phyloP scores from a whole-genome alignment of 1,140 invertebrate genomes.

The Mya arenaria region DNA sequence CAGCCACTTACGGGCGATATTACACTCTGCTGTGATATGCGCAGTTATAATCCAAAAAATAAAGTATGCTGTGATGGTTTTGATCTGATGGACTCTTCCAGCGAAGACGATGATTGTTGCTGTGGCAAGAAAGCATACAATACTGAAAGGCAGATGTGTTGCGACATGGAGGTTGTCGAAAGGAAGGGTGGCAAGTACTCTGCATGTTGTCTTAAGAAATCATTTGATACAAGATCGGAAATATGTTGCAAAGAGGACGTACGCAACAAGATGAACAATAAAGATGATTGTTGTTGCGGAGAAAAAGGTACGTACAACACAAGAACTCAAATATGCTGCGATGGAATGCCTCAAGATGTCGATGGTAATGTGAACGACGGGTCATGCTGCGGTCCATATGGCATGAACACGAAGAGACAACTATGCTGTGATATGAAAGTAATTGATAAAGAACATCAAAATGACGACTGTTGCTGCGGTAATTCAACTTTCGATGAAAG shows the following conservation, averaged over 20 bases:
- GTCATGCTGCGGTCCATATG: background rate
- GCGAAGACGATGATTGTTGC: constrained; percentile 4
- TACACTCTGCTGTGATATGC: constrained; percentile 14
- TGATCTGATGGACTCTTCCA: background rate
- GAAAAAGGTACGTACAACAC: constrained; percentile 17
- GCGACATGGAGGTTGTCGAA: background rate
- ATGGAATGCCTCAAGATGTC: constrained; percentile 16
- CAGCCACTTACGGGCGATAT: background rate
- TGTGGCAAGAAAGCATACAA: constrained; percentile 23
- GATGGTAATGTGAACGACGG: background rate
- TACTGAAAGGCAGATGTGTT: constrained; percentile 6
- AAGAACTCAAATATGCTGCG: constrained; percentile 9
- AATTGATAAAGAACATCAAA: background rate
- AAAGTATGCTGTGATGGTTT: constrained; percentile 15
- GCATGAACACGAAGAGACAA: constrained; percentile 15
- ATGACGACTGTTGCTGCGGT: constrained; percentile 23
- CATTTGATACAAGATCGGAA: constrained; percentile 9
- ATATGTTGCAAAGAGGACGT: constrained; percentile 23
- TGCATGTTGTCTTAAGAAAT: constrained; percentile 1
- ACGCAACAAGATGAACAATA: background rate
- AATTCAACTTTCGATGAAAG: constrained; percentile 20
- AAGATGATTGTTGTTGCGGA: constrained; percentile 33
- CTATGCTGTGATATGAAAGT: constrained; percentile 15
- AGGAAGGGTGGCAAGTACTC: background rate
- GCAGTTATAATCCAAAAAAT: constrained; percentile 18